Base-by-base conservation (phyloP, 2,888 invertebrate species). In the Dendrolimus pini region DNA sequence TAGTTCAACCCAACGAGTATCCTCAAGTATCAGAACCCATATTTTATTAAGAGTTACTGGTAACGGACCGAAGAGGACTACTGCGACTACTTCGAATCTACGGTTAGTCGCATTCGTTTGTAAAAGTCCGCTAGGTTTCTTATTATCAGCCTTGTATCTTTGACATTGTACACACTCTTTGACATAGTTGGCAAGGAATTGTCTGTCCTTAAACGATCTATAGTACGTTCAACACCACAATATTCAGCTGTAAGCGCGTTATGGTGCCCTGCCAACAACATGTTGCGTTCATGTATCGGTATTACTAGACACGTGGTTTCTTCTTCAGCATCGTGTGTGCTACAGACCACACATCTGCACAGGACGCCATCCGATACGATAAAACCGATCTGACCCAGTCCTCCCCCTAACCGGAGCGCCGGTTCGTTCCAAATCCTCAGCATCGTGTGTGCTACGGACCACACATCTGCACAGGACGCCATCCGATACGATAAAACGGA, bases 31-130 rank as follows among this genome's bases (percentile, higher is more conserved):
- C 0, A 71, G 60, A 9, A 68, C 64, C 67, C 69, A 70, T 7
- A 13, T 60, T 9, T 65, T 58, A 3, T 55, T 52, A 6, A 41
- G 18, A 1, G 60, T 10, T 18, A 7, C 52, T 7, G 66, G 67
- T n/a, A 68, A 41, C 41, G 68, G 67, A 8, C 68, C 70, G 58
- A 75, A 75, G 1, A 77, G 56, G 56, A 77, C 77, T 13, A 76
- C 59, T 0, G 75, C 60, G 2, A 79, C 7, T 0, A 67, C 65
- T 59, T 78, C 75, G 53, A 74, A 77, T 42, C 62, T 18, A 42
- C 56, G 12, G 12, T 57, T 58, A 12, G 55, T 54, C 1, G 56
- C 54, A 1, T 60, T 41, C 1, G 60, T 59, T 53, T 62, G 60
- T 1, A 59, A 54, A 13, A 62, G 54, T 12, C 62, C 62, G 10